Conservation (phyloP, 2,113 vertebrate genomes). For the Stigmatopora nigra region DNA sequence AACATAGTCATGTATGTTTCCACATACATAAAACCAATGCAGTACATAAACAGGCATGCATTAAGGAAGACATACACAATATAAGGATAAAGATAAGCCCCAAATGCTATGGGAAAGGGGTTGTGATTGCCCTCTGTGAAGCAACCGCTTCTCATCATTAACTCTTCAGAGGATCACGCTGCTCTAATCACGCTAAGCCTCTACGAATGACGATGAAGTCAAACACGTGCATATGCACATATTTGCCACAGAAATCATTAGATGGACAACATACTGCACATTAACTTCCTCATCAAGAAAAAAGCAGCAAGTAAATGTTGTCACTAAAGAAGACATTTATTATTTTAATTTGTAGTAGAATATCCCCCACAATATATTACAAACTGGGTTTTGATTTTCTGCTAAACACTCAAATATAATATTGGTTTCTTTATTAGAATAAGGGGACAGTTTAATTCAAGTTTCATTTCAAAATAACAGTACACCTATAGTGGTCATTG, state of each 20-base stretch:
- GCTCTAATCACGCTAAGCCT: conserved; percentile 65
- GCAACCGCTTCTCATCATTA: conserved; percentile 66
- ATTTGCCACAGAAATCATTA: conserved; percentile 49
- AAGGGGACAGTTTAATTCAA: neutral
- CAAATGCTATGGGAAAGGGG: conserved; percentile 45
- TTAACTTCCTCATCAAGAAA: conserved; percentile 8
- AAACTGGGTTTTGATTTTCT: conserved; percentile 1
- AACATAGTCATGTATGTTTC: conserved; percentile 51
- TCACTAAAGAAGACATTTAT: conserved; percentile 22
- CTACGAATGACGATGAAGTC: conserved; percentile 62
- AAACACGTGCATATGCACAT: conserved; percentile 57
- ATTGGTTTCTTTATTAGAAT: neutral
- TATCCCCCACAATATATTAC: neutral
- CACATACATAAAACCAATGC: conserved; percentile 31
- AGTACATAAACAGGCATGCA: conserved; percentile 10
- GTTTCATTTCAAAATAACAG: neutral
- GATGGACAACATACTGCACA: conserved; percentile 5
- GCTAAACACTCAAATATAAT: neutral
- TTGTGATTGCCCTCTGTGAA: conserved; percentile 66
- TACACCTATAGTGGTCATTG: neutral
- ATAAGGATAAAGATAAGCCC: conserved; percentile 48
- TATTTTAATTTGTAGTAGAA: conserved; percentile 1
- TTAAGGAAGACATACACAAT: conserved; percentile 21
- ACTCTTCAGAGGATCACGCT: conserved; percentile 60
- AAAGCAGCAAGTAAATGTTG: conserved; percentile 16